Evolutionary conservation across 2,888 invertebrate genomes (phyloP).

Genomic region (Seira ritae): DNA sequence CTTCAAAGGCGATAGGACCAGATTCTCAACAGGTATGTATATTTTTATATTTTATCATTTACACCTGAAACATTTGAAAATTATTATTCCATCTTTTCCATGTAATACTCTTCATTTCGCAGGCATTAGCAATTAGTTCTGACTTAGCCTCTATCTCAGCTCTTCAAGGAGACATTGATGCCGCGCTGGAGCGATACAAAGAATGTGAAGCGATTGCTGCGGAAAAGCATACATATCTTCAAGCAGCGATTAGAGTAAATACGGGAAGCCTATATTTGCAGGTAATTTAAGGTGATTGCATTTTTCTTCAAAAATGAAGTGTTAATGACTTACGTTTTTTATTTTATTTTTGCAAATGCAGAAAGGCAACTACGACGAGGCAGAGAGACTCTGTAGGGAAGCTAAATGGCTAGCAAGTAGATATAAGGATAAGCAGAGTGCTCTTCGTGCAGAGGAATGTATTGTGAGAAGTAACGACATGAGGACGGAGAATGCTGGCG

Average conservation of each 20-base stretch:
- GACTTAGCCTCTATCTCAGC: constrained; percentile 69
- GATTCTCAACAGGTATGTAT: constrained; percentile 72
- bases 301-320: not conserved
- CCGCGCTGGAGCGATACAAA: constrained; percentile 64
- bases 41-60: not conserved
- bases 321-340: not conserved
- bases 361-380: constrained; percentile 71
- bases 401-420: constrained; percentile 66
- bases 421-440: constrained; percentile 66
- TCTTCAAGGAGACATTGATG: constrained; percentile 69
- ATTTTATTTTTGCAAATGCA: constrained; percentile 26
- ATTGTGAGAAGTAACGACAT: constrained; percentile 37
- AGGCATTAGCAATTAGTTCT: constrained; percentile 64
- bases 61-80: no score
- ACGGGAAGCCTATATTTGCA: constrained; percentile 70
- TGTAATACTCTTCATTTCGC: no score
- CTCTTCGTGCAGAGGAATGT: constrained; percentile 68
- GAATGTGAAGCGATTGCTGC: constrained; percentile 67
- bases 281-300: constrained; percentile 44
- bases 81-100: no score
- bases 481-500: not conserved
- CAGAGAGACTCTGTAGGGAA: constrained; percentile 68
- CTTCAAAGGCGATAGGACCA: constrained; percentile 64
- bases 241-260: constrained; percentile 68
- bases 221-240: constrained; percentile 68